Evolutionary conservation across 2,797 vertebrate genomes (phyloP), one percentile per base, ranked within the genome.

Genomic region (Buphagus erythrorhynchus): DNA sequence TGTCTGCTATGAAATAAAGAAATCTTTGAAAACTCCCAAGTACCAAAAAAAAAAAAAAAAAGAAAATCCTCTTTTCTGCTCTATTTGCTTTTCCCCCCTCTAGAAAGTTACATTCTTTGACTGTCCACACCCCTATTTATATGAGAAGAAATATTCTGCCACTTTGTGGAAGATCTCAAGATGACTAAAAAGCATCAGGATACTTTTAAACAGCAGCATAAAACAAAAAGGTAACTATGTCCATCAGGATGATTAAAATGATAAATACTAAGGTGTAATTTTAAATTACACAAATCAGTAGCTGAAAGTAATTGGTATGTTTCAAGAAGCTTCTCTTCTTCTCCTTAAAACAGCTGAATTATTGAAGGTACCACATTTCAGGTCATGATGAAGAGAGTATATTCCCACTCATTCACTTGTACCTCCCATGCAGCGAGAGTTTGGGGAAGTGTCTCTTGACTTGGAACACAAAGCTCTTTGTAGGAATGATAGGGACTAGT

Each of bases 51-150:
- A n/a, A n/a, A 52, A 48, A 8, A 26, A 29, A 12, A 17, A 51
- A 29, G 19, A 42, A 78, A 63, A 79, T 97, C 95, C 96, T 95
- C 96, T 97, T 97, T 96, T 97, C 94, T 96, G 88, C 96, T 96
- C 87, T 97, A 97, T 96, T 97, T 97, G 96, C 96, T 96, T 96
- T 94, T 65, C 82, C 95, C 95, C 54, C 58, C 82, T 97, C 93
- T 95, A 97, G 96, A 97, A 96, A 96, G 96, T 96, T 96, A 96
- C 96, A 96, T 96, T 96, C 93, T 97, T 97, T 97, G 96, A 97
- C 96, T 97, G 96, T 97, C 91, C 96, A 96, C 91, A 96, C 91
- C 88, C 63, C 90, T 96, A 92, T 95, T 95, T 97, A 96, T 73
- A 94, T 91, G 92, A 91, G 96, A 97, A 97, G 96, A 95, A 96